These are phyloP conservation scores for Melanaphis sacchari DNA, from an alignment of 1,140 invertebrate genomes.

Conservation along the genomic window DNA sequence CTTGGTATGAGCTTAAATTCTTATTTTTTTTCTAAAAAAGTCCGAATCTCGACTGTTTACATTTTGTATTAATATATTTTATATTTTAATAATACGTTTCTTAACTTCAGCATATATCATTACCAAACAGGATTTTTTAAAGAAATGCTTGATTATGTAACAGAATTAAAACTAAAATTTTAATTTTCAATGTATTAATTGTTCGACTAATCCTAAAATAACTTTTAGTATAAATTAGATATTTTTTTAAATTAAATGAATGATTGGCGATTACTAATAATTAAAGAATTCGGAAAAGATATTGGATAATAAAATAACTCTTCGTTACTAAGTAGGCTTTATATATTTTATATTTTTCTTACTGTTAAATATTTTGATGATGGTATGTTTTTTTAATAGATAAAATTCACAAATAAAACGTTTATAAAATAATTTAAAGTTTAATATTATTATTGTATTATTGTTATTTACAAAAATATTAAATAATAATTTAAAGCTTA, in stretches of 20 bases:
- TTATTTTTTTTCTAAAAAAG: neutral
- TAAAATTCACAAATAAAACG: neutral
- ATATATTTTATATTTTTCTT: neutral
- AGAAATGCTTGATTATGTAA: neutral
- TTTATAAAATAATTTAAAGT: neutral
- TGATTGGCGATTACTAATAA: neutral
- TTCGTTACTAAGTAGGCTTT: neutral
- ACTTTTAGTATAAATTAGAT: neutral
- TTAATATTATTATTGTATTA: neutral
- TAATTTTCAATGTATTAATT: neutral
- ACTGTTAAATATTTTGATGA: neutral
- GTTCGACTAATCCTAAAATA: neutral
- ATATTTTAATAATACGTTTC: neutral
- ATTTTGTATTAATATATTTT: neutral
- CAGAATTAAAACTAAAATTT: neutral
- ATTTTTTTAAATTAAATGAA: neutral
- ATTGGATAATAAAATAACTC: neutral
- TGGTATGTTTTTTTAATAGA: neutral
- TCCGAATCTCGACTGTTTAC: neutral
- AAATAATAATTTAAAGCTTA: neutral
- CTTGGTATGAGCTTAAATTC: neutral
- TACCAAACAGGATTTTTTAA: neutral
- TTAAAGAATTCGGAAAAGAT: neutral
- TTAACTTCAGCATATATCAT: neutral
- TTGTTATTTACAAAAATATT: neutral